phyloP scores from a whole-genome alignment of 2,113 vertebrate genomes.

The Pteronura brasiliensis region DNA sequence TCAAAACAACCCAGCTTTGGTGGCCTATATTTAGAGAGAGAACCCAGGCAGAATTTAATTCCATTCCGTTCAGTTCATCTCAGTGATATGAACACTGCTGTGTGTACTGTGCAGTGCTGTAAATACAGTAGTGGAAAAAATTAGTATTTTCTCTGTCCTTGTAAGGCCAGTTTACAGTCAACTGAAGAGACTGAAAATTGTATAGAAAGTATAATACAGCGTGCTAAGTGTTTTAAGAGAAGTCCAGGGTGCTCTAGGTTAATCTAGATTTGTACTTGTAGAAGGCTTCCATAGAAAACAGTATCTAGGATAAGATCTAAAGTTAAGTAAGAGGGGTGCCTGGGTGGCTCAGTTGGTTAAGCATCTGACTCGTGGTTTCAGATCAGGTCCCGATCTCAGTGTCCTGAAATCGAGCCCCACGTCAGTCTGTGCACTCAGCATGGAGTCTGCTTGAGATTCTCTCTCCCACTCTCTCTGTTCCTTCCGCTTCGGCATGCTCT shows the following conservation, averaged over 20 bases:
- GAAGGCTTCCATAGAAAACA: background rate
- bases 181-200: background rate
- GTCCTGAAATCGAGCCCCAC: background rate
- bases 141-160: background rate
- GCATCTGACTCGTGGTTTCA: background rate
- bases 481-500: background rate
- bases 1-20: background rate
- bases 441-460: background rate
- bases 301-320: background rate
- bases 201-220: background rate
- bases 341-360: background rate
- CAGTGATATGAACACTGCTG: background rate
- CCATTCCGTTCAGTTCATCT: background rate
- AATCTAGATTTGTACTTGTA: background rate
- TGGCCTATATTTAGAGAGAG: background rate
- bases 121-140: background rate
- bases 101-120: background rate
- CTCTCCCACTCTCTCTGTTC: background rate
- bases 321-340: background rate
- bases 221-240: background rate
- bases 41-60: background rate
- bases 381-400: background rate
- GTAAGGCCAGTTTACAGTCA: background rate
- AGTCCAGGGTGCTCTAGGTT: background rate
- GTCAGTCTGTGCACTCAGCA: background rate